Evolutionary conservation across 2,797 vertebrate species (phyloP).

Genomic region (Myotis pilosus): DNA sequence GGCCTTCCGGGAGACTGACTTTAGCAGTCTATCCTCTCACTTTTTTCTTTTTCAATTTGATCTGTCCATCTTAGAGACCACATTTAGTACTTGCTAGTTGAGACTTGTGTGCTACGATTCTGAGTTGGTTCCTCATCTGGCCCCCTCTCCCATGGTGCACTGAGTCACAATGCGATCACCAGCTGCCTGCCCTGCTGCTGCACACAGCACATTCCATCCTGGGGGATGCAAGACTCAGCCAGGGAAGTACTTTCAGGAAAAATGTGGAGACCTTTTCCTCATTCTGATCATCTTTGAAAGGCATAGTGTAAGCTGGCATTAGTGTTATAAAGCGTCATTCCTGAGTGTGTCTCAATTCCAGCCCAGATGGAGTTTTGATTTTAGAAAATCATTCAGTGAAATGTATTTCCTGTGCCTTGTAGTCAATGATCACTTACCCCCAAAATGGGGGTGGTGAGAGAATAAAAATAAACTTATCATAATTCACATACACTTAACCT

Average conservation of each 20-base stretch:
- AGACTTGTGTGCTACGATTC: background rate
- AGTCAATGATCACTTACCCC: slow-evolving; percentile 61
- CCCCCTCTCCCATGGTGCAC: background rate
- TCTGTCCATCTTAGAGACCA: slow-evolving; percentile 16
- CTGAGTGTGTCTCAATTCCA: slow-evolving; percentile 12
- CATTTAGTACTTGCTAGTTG: background rate
- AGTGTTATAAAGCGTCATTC: slow-evolving; percentile 34
- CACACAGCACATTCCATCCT: background rate
- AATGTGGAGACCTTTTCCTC: background rate
- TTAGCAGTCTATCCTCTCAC: background rate
- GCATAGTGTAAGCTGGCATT: background rate
- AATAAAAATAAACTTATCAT: slow-evolving; percentile 62
- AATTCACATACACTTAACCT: slow-evolving; percentile 62
- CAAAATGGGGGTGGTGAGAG: background rate
- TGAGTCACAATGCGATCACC: background rate
- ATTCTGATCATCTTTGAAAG: background rate
- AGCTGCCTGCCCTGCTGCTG: background rate
- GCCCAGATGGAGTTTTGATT: slow-evolving; percentile 64
- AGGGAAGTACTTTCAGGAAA: slow-evolving; percentile 4
- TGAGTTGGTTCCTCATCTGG: slow-evolving; percentile 12
- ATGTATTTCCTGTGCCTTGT: slow-evolving; percentile 57
- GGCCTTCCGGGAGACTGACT: background rate
- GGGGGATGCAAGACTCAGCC: background rate
- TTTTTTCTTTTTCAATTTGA: background rate
- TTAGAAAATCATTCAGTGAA: slow-evolving; percentile 64